Percentiles rank a stretch among this genome's conserved stretches.
Conservation (phyloP, 1,140 invertebrate species). For the Himalopsyche phryganea region DNA sequence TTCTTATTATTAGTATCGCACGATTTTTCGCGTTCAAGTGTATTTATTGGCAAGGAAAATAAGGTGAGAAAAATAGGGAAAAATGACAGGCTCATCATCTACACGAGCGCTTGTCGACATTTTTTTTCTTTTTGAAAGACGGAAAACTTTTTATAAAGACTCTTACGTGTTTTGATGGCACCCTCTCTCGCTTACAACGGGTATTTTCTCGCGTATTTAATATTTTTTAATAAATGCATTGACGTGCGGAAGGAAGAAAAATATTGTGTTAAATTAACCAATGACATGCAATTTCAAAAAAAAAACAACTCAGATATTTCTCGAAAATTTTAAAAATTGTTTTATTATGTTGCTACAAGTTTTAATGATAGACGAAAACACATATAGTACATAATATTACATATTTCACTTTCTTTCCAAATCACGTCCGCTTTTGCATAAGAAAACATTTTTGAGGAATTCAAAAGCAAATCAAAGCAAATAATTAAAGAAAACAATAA, state of each 20-base stretch:
- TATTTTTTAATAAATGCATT: constrained; percentile 28
- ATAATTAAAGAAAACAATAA: too few relatives aligned
- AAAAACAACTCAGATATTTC: too few relatives aligned
- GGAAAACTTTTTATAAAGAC: constrained; percentile 10
- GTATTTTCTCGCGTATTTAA: constrained; percentile 22
- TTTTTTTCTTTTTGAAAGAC: constrained; percentile 7
- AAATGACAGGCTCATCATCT: constrained; percentile 22
- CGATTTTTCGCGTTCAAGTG: constrained; percentile 20
- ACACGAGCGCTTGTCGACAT: constrained; percentile 22
- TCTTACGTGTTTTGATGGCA: constrained; percentile 22
- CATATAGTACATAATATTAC: too few relatives aligned
- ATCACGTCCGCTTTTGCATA: too few relatives aligned
- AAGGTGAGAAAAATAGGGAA: constrained; percentile 21
- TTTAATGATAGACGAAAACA: too few relatives aligned
- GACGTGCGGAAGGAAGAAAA: constrained; percentile 11
- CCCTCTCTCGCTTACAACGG: constrained; percentile 1
- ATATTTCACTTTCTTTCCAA: too few relatives aligned
- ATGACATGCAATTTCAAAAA: too few relatives aligned
- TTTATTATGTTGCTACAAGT: too few relatives aligned
- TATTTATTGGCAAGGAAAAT: constrained; percentile 23
- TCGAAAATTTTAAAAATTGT: too few relatives aligned
- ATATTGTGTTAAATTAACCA: constrained; percentile 10
- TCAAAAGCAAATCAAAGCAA: too few relatives aligned
- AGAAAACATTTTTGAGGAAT: too few relatives aligned
- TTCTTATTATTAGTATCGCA: background rate